phyloP scores from a whole-genome alignment of 2,113 vertebrate species.

The Lophura nycthemera region DNA sequence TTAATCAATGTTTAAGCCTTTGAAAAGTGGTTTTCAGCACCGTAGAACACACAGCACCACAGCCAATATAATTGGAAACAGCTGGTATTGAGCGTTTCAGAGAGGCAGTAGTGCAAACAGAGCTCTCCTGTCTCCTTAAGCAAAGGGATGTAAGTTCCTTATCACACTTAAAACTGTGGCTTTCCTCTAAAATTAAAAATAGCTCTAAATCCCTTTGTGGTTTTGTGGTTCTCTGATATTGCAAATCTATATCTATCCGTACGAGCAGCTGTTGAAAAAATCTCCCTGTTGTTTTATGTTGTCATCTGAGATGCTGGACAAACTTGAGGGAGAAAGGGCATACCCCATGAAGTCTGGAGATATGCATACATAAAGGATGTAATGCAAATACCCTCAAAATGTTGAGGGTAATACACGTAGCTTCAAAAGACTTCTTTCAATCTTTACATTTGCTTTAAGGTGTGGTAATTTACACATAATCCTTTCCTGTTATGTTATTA shows the following conservation, averaged over 20 bases:
- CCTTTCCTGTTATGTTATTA: not conserved
- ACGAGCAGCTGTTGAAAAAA: slow-evolving; percentile 47
- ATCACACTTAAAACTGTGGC: slow-evolving; percentile 40
- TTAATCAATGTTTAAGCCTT: slow-evolving; percentile 7
- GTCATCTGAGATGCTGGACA: not conserved
- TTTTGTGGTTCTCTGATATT: slow-evolving; percentile 41
- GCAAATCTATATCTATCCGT: slow-evolving; percentile 22
- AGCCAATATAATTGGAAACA: not conserved
- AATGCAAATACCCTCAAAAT: not conserved
- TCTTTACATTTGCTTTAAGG: not conserved
- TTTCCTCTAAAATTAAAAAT: slow-evolving; percentile 50
- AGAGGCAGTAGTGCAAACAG: not conserved
- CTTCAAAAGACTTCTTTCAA: not conserved
- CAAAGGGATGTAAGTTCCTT: slow-evolving; percentile 48
- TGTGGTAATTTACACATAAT: not conserved
- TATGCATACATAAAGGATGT: not conserved
- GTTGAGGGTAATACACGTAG: not conserved
- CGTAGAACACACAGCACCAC: not conserved
- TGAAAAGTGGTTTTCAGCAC: slow-evolving; percentile 2
- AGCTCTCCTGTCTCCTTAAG: slow-evolving; percentile 35
- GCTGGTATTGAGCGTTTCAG: slow-evolving; percentile 16
- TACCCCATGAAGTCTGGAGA: not conserved
- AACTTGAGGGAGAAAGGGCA: not conserved
- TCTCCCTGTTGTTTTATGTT: not conserved
- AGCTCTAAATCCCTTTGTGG: slow-evolving; percentile 50